Conservation (phyloP, 2,888 invertebrate genomes). For the Leptura quadrifasciata region DNA sequence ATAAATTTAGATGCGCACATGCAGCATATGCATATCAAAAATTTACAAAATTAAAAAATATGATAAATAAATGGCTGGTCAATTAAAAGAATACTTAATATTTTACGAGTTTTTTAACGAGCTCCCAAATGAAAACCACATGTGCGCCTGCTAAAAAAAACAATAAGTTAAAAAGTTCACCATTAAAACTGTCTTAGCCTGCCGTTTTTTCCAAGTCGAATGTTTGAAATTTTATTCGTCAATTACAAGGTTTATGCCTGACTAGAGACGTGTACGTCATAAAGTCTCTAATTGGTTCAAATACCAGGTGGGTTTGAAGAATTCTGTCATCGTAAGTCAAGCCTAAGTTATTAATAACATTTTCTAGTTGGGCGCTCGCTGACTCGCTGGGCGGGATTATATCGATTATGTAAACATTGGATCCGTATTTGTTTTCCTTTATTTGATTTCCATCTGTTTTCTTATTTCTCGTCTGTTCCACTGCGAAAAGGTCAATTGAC, state of each 20-base stretch:
- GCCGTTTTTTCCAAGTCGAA: conserved; percentile 37
- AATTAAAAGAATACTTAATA: conserved; percentile 61
- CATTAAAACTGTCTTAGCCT: conserved; percentile 40
- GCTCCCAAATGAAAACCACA: conserved; percentile 48
- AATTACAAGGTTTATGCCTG: conserved; percentile 48
- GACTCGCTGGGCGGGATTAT: conserved; percentile 30
- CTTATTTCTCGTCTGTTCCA: conserved; percentile 32
- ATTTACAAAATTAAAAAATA: conserved; percentile 54
- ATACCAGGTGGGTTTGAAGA: conserved; percentile 34
- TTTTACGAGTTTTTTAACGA: conserved; percentile 54
- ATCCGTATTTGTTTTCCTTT: conserved; percentile 44
- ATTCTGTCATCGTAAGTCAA: conserved; percentile 17
- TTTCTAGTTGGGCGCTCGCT: background rate
- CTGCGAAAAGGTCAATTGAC: conserved; percentile 43
- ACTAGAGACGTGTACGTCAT: conserved; percentile 36
- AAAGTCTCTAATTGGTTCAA: conserved; percentile 41
- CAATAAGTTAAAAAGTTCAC: conserved; percentile 11
- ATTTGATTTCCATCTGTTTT: conserved; percentile 43
- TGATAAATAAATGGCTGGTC: conserved; percentile 58
- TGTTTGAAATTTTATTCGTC: conserved; percentile 53
- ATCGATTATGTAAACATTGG: conserved; percentile 44
- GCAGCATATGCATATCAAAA: conserved; percentile 17
- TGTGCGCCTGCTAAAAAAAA: conserved; percentile 37
- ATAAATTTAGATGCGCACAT: conserved; percentile 53
- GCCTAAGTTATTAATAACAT: conserved; percentile 32